Evolutionary conservation across 2,888 invertebrate genomes (phyloP).

Genomic region (Eretmocerus hayati): DNA sequence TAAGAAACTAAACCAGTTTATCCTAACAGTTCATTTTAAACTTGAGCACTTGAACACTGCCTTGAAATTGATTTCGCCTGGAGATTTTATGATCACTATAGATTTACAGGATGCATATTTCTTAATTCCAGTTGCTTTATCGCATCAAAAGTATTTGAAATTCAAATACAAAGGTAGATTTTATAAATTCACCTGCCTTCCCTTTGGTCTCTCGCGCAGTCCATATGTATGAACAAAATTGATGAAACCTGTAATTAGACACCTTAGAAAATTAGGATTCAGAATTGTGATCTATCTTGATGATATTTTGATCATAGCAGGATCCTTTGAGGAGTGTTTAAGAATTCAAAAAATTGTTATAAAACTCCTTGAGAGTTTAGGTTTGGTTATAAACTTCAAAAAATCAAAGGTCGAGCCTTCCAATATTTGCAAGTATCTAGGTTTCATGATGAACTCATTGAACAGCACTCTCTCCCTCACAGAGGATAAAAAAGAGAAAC

Average conservation of each 20-base stretch:
- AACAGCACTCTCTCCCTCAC: background rate
- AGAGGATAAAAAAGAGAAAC: background rate
- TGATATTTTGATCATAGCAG: slow-evolving; percentile 12
- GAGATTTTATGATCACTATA: slow-evolving; percentile 21
- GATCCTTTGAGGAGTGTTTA: background rate
- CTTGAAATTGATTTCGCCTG: background rate
- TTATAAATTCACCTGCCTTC: slow-evolving; percentile 28
- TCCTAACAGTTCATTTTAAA: background rate
- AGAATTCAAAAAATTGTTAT: slow-evolving; percentile 3
- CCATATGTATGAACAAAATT: slow-evolving; percentile 31
- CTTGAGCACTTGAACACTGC: background rate
- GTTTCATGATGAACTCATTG: slow-evolving; percentile 1
- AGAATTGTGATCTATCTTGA: slow-evolving; percentile 17
- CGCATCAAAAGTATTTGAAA: slow-evolving; percentile 25
- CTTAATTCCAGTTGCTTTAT: slow-evolving; percentile 23
- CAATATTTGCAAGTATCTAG: slow-evolving; percentile 5
- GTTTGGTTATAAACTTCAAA: slow-evolving; percentile 10
- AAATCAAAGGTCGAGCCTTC: slow-evolving; percentile 4
- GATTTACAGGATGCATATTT: slow-evolving; percentile 24
- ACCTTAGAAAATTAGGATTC: slow-evolving; percentile 2
- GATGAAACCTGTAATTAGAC: slow-evolving; percentile 8
- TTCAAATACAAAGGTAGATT: slow-evolving; percentile 24
- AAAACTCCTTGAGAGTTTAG: slow-evolving; percentile 2
- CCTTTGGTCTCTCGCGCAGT: slow-evolving; percentile 28
- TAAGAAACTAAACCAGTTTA: background rate